phyloP scores from a whole-genome alignment of 2,797 vertebrate species.

The Setipinna tenuifilis region DNA sequence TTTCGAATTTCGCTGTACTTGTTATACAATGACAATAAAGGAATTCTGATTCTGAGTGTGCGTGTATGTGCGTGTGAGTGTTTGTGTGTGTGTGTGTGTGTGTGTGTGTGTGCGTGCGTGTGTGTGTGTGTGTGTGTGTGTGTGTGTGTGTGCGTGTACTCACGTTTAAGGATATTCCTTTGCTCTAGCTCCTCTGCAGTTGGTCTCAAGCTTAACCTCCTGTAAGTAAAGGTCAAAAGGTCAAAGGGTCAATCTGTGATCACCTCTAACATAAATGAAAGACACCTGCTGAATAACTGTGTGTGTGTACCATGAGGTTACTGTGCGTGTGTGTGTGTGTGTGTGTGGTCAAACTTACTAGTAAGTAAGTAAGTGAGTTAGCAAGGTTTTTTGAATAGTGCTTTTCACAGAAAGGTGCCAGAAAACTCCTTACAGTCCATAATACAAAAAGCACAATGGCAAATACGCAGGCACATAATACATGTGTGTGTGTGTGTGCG shows the following conservation, averaged over 20 bases:
- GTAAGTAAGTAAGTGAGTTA: no score
- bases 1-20: no score
- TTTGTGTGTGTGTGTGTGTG: slow-evolving; percentile 6
- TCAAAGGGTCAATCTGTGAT: slow-evolving; percentile 31
- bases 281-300: slow-evolving; percentile 12
- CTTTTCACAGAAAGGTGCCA: no score
- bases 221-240: slow-evolving; percentile 69
- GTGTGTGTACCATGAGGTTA: not conserved
- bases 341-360: slow-evolving; percentile 10
- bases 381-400: no score
- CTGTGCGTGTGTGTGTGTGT: not conserved
- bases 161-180: slow-evolving; percentile 98
- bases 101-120: slow-evolving; percentile 24
- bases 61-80: not conserved
- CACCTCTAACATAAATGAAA: slow-evolving; percentile 12
- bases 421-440: no score
- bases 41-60: no score
- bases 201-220: slow-evolving; percentile 94
- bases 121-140: slow-evolving; percentile 3
- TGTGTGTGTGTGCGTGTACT: slow-evolving; percentile 60
- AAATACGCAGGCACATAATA: not conserved
- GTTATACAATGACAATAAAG: not conserved
- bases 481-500: not conserved
- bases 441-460: no score
- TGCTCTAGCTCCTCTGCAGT: slow-evolving; percentile 96